Evolutionary conservation across 1,140 invertebrate genomes (phyloP).

Genomic region (Meloidogyne exigua): DNA sequence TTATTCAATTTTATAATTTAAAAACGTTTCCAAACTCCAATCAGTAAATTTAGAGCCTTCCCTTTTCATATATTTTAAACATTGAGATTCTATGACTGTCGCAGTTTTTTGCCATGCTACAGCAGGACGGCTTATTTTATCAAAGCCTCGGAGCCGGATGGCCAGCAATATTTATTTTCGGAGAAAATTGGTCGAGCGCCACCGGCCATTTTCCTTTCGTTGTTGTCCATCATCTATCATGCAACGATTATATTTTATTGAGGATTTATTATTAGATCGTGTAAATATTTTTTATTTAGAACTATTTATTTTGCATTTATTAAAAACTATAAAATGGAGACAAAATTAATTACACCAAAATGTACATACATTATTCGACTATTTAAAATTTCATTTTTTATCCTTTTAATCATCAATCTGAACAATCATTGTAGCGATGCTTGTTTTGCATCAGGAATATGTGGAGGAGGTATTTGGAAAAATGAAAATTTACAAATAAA

Average conservation of each 20-base stretch:
- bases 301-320: not conserved
- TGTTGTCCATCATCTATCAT: not conserved
- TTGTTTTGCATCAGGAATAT: slow-evolving; percentile 48
- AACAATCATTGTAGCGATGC: slow-evolving; percentile 28
- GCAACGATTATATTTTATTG: slow-evolving; percentile 1
- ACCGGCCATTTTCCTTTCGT: not conserved
- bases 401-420: not conserved
- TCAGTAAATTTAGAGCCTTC: too few relatives aligned
- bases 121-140: not conserved
- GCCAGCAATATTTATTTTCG: not conserved
- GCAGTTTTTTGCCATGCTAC: not conserved
- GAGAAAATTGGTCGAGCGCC: not conserved
- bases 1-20: too few relatives aligned
- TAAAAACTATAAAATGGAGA: not conserved
- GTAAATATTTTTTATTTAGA: not conserved
- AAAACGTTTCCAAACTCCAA: too few relatives aligned
- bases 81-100: not conserved
- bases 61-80: too few relatives aligned
- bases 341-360: not conserved
- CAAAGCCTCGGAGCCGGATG: not conserved
- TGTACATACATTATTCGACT: not conserved
- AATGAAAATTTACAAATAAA: not conserved
- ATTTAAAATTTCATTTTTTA: not conserved
- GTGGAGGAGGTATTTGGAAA: slow-evolving; percentile 30
- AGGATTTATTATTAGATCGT: not conserved